Base-by-base conservation (phyloP, 2,888 invertebrate species). In the Eupelmus urozonus region DNA sequence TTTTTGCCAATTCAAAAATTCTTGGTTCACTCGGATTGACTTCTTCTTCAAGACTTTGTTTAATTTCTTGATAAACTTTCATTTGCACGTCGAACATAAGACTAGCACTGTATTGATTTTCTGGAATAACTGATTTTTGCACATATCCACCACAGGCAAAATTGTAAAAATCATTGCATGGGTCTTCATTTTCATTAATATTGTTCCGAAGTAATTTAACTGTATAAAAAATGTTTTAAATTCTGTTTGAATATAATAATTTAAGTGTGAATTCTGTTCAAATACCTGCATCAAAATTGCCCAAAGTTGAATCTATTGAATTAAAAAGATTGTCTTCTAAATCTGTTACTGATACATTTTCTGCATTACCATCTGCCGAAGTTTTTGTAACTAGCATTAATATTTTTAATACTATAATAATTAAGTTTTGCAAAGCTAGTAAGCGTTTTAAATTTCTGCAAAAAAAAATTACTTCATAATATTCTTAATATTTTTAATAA, bases 91-190 rank as follows among this genome's bases (percentile, higher is more conserved):
- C 16, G 0, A n/a, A 11, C 71, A 4, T 62, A 11, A 18, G 77
- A 73, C 40, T 80, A 78, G 0, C 75, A 60, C 67, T 65, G 9
- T 72, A 57, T 27, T 81, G 77, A n/a, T 79, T 72, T 4, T 82
- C 75, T 0, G 82, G 78, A 49, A 82, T 78, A 0, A 34, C 65
- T 0, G 79, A 67, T 0, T 78, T 66, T n/a, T 77, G 76, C 0
- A 82, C n/a, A 29, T 81, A 83, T 2, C 69, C 55, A 0, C 81
- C 83, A 45, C 82, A 82, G 1, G 80, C 78, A 27, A 83, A 83
- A 13, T 80, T 51, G 40, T 82, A 83, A 49, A 83, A 83, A 25
- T 82, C 71, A 25, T 83, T 79, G 34, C 82, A 83, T 0, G 82
- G 79, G 13, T 78, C 53, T 1, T 49, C 57, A 7, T 11, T 29